phyloP scores from a whole-genome alignment of 35 echinoderm and acorn worm species.

The Heliocidaris erythrogramma region DNA sequence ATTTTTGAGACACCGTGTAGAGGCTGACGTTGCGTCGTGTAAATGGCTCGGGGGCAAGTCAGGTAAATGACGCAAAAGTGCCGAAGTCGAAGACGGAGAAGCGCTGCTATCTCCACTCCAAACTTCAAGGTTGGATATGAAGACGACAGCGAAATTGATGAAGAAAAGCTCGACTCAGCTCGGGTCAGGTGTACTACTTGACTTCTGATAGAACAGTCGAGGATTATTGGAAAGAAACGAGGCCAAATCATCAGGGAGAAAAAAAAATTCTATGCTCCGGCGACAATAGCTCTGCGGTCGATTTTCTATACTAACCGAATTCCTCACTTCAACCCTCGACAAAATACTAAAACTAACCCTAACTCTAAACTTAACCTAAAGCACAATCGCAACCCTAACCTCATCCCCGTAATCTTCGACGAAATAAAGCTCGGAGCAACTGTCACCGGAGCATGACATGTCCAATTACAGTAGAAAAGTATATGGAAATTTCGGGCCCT shows the following conservation, averaged over 20 bases:
- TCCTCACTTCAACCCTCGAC: too few species aligned
- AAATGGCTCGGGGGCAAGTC: constrained; percentile 22
- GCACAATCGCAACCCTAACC: too few species aligned
- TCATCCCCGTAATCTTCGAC: too few species aligned
- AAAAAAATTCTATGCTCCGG: background rate
- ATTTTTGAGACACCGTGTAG: background rate
- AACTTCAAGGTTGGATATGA: background rate
- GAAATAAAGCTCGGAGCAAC: too few species aligned
- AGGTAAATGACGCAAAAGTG: constrained; percentile 42
- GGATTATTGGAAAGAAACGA: background rate
- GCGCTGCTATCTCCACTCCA: background rate
- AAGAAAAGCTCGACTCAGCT: background rate
- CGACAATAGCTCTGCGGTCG: too few species aligned
- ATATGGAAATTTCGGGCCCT: too few species aligned
- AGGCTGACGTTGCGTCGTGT: constrained; percentile 4
- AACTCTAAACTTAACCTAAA: too few species aligned
- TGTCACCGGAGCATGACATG: too few species aligned
- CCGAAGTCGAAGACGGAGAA: background rate
- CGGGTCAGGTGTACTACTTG: background rate
- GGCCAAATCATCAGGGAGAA: background rate
- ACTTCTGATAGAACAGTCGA: background rate
- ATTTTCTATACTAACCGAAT: too few species aligned
- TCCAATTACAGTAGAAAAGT: too few species aligned
- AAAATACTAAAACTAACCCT: too few species aligned
- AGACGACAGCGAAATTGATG: constrained; percentile 19